These are phyloP conservation scores for Limanda limanda DNA, from an alignment of 2,113 vertebrate species.

Conservation along the genomic window DNA sequence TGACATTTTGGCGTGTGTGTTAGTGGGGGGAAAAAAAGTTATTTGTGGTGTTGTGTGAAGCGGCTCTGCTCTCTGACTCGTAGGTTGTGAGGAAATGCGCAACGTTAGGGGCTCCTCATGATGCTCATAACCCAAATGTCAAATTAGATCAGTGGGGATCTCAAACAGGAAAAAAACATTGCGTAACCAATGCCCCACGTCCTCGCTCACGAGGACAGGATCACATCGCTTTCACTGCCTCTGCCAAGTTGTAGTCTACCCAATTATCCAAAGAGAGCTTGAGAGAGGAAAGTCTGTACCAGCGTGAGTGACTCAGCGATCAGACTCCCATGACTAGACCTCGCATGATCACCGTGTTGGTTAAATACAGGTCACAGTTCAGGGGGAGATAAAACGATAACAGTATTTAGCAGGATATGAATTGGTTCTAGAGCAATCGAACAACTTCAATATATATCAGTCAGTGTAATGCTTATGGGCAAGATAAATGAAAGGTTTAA, in stretches of 20 bases:
- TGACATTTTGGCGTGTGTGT: slow-evolving; percentile 19
- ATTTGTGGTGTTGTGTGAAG: slow-evolving; percentile 28
- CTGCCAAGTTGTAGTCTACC: slow-evolving; percentile 57
- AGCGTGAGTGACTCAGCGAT: slow-evolving; percentile 67
- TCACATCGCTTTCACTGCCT: slow-evolving; percentile 48
- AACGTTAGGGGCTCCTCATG: slow-evolving; percentile 73
- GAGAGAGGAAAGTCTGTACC: slow-evolving; percentile 54
- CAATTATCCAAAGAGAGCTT: slow-evolving; percentile 59
- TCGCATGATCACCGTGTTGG: slow-evolving; percentile 60
- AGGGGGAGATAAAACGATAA: background rate
- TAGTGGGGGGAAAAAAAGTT: background rate
- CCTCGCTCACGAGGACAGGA: slow-evolving; percentile 64
- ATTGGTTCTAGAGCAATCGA: background rate
- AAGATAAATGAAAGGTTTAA: background rate
- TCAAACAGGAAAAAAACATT: slow-evolving; percentile 61
- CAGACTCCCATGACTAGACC: slow-evolving; percentile 71
- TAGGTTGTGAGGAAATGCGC: slow-evolving; percentile 64
- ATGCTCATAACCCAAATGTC: slow-evolving; percentile 72
- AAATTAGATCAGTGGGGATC: slow-evolving; percentile 75
- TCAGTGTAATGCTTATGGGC: too few species aligned
- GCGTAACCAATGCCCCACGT: slow-evolving; percentile 54
- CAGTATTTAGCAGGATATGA: background rate
- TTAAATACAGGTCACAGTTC: slow-evolving; percentile 34
- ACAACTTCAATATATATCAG: background rate
- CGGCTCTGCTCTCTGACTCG: slow-evolving; percentile 20